Conservation (phyloP, 2,888 invertebrate species). For the Gonocerus acuteangulatus region DNA sequence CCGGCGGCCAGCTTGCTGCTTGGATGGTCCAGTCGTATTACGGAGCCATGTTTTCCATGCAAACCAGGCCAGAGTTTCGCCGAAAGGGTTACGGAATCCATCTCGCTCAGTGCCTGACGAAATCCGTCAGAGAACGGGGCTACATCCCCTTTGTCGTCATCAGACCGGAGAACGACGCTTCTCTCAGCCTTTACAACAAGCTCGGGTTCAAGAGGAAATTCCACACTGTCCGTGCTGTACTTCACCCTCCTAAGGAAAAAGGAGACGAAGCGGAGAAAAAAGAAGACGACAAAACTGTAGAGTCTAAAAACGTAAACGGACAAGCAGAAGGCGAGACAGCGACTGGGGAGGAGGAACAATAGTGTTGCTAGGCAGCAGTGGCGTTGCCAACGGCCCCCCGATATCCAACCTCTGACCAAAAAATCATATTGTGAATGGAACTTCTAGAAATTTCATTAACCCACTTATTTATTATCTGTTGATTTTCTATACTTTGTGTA, state of each 20-base stretch:
- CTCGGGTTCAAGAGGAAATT: constrained; percentile 73
- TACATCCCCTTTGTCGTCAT: constrained; percentile 82
- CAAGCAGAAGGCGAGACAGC: neutral
- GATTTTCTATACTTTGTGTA: no score
- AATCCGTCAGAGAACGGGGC: constrained; percentile 50
- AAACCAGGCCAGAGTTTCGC: constrained; percentile 69
- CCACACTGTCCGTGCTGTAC: constrained; percentile 70
- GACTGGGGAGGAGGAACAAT: neutral
- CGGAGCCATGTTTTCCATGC: constrained; percentile 88
- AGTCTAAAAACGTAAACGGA: neutral
- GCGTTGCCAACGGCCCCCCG: neutral
- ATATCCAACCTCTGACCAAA: no score
- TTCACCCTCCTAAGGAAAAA: constrained; percentile 48
- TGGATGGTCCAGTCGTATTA: constrained; percentile 90
- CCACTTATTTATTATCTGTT: no score
- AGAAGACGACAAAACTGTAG: neutral
- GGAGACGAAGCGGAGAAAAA: neutral
- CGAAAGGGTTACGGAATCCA: constrained; percentile 65
- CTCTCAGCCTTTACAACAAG: constrained; percentile 72
- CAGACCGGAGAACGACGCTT: constrained; percentile 78
- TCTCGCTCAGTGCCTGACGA: constrained; percentile 59
- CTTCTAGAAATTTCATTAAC: no score
- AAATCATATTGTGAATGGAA: no score
- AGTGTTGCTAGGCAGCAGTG: constrained; percentile 12
- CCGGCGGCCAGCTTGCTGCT: constrained; percentile 65